Conservation (phyloP, 1,140 invertebrate genomes). For the Drosophila athabasca region DNA sequence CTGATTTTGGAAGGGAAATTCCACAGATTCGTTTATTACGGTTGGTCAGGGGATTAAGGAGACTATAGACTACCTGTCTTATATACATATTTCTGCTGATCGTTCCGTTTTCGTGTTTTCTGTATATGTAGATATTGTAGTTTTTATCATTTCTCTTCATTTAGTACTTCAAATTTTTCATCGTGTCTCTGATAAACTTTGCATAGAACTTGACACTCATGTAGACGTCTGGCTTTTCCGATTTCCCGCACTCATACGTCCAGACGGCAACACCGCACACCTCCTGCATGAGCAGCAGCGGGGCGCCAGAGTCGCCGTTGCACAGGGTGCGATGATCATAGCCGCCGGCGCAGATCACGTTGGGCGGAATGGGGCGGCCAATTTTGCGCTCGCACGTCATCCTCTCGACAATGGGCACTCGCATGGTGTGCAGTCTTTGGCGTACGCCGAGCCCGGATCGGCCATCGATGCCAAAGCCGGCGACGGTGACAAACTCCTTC, state of each 20-base stretch:
- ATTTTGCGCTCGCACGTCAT: constrained; percentile 14
- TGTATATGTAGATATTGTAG: too few relatives aligned
- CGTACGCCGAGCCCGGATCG: too few relatives aligned
- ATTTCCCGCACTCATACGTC: constrained; percentile 39
- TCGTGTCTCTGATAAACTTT: constrained; percentile 24
- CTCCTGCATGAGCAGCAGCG: constrained; percentile 25
- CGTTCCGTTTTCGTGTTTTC: too few relatives aligned
- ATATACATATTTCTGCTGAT: too few relatives aligned
- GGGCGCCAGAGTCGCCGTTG: constrained; percentile 50
- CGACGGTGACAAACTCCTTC: constrained; percentile 18
- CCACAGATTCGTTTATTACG: too few relatives aligned
- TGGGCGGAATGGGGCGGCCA: constrained; percentile 12
- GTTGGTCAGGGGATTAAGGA: too few relatives aligned
- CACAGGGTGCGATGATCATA: constrained; percentile 30
- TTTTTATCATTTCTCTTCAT: neutral
- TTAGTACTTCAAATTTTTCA: constrained; percentile 17
- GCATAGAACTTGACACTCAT: constrained; percentile 46
- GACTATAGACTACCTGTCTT: too few relatives aligned
- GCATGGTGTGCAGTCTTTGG: constrained; percentile 3
- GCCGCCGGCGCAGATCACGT: constrained; percentile 45
- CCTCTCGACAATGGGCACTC: neutral
- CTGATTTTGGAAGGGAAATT: too few relatives aligned
- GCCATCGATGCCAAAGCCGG: constrained; percentile 31
- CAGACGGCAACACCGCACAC: constrained; percentile 46
- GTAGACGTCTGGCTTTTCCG: constrained; percentile 36